Conservation (phyloP, 1,140 invertebrate genomes). For the Asbolus verrucosus region DNA sequence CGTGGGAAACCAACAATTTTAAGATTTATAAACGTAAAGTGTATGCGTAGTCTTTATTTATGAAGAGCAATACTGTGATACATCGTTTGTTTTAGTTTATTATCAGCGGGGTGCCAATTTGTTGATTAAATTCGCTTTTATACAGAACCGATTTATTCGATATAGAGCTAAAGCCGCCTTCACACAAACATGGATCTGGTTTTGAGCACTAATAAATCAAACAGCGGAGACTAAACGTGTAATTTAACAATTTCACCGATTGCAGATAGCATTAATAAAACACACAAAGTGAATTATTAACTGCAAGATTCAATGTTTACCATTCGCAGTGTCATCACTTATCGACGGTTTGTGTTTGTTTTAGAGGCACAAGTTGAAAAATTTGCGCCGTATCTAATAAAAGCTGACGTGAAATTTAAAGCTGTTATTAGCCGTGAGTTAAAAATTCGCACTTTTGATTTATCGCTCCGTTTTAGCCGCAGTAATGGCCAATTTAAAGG, state of each 20-base stretch:
- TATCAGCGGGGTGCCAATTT: conserved; percentile 32
- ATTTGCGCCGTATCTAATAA: conserved; percentile 1
- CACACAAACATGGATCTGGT: conserved; percentile 22
- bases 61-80: conserved; percentile 15
- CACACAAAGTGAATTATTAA: conserved; percentile 30
- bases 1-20: conserved; percentile 27
- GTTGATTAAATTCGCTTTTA: conserved; percentile 34
- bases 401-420: conserved; percentile 11
- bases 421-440: conserved; percentile 3
- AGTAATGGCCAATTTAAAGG: conserved; percentile 26
- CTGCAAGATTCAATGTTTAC: conserved; percentile 20
- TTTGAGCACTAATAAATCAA: conserved; percentile 28
- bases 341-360: conserved; percentile 15
- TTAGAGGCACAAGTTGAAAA: not conserved
- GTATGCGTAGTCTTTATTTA: conserved; percentile 11
- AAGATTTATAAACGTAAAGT: conserved; percentile 5
- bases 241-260: conserved; percentile 31
- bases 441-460: conserved; percentile 15
- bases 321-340: conserved; percentile 17
- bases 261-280: conserved; percentile 10
- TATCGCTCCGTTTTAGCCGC: conserved; percentile 17
- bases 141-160: not conserved
- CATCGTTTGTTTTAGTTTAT: conserved; percentile 28
- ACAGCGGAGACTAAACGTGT: conserved; percentile 35
- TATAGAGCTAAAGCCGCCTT: conserved; percentile 24